Conservation (phyloP, 2,797 vertebrate genomes). For the Cyprinodon diabolis region DNA sequence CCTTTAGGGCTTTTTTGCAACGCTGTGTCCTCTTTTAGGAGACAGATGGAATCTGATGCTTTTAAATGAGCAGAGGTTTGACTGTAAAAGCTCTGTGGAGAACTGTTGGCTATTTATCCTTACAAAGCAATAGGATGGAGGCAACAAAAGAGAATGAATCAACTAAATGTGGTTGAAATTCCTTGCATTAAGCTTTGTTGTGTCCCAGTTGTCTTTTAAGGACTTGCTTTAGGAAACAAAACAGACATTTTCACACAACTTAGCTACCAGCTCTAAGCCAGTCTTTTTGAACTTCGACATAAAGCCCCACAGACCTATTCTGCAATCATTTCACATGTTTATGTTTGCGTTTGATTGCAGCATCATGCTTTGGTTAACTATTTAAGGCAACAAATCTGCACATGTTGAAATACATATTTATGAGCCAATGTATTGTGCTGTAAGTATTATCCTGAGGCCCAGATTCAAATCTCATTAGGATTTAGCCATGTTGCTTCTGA, state of each 20-base stretch:
- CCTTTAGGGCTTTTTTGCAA: neutral
- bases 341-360: no score
- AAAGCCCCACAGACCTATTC: neutral
- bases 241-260: neutral
- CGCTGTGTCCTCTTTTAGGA: neutral
- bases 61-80: neutral
- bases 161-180: neutral
- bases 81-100: neutral
- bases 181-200: neutral
- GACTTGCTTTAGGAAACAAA: neutral
- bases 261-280: neutral
- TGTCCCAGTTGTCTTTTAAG: neutral
- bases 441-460: neutral
- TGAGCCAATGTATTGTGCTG: no score
- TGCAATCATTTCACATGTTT: no score
- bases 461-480: no score
- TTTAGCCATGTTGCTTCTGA: neutral
- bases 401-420: neutral
- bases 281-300: neutral
- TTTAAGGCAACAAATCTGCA: neutral
- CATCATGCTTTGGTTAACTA: no score
- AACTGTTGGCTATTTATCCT: neutral
- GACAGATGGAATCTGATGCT: neutral
- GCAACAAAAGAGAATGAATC: neutral
- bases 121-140: neutral